Conservation (phyloP, 2,888 invertebrate genomes). For the Drosophila meridionalis region DNA sequence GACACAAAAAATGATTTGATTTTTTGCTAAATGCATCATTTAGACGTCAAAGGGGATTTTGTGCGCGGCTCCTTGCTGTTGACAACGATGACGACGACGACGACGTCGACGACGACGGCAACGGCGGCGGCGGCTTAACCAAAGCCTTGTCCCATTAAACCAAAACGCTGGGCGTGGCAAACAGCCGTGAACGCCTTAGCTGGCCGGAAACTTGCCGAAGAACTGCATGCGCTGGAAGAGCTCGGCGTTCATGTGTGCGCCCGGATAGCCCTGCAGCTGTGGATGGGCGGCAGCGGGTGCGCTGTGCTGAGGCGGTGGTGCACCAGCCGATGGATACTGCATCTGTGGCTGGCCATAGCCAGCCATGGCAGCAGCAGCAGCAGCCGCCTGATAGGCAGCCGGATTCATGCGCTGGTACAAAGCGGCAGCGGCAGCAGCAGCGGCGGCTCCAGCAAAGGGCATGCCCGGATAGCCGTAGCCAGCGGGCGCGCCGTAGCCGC, state of each 20-base stretch:
- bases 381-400: slow-evolving; percentile 69
- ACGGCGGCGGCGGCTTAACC: slow-evolving; percentile 34
- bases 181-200: slow-evolving; percentile 55
- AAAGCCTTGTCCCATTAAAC: slow-evolving; percentile 70
- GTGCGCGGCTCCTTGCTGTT: slow-evolving; percentile 23
- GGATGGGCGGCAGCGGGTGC: slow-evolving; percentile 47
- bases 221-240: slow-evolving; percentile 85
- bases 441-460: slow-evolving; percentile 75
- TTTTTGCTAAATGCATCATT: slow-evolving; percentile 70
- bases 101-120: background rate
- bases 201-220: slow-evolving; percentile 81
- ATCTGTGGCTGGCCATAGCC: slow-evolving; percentile 65
- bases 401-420: slow-evolving; percentile 83
- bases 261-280: slow-evolving; percentile 69
- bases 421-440: slow-evolving; percentile 79
- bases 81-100: slow-evolving; percentile 6
- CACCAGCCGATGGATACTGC: slow-evolving; percentile 56
- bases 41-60: slow-evolving; percentile 62
- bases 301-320: slow-evolving; percentile 46
- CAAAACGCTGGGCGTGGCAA: slow-evolving; percentile 74
- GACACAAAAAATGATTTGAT: slow-evolving; percentile 34
- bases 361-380: slow-evolving; percentile 58
- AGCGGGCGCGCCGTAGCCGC: slow-evolving; percentile 73
- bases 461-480: slow-evolving; percentile 65
- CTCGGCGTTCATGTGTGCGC: slow-evolving; percentile 77